Evolutionary conservation across 2,113 vertebrate genomes (phyloP), one percentile per base, ranked within the genome.

Genomic region (Psittacula cyanocephala): DNA sequence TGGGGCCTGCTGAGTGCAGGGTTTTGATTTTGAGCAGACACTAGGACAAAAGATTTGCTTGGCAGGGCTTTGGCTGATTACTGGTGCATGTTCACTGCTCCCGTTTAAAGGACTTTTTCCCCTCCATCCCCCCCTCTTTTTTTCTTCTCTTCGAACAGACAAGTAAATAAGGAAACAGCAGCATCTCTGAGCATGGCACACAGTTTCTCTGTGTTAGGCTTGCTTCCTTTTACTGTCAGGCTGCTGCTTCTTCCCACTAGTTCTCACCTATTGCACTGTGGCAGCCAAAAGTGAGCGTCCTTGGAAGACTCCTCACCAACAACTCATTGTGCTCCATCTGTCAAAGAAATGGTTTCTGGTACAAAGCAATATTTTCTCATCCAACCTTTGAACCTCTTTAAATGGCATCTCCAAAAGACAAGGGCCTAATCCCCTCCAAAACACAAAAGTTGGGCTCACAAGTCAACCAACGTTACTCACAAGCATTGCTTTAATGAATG

Each of bases 11-110:
- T 99, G 98, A 99, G 98, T 97, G 96, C 79, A 44, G 97, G 97
- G 49, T 99, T 98, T 98, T 98, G 94, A 96, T 96, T 95, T 93
- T 57, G 79, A 96, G 82, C 97, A 96, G 95, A 98, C 85, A 70
- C 81, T 88, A 85, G 74, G 96, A 97, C 98, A 99, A 99, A 98
- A 97, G 98, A 98, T 98, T 98, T 97, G 98, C 98, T 98, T 97
- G 97, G 97, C 97, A 98, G 88, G 97, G 96, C 97, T 97, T 98
- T 96, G 95, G 93, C 85, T 41, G 22, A 83, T 97, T 95, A 96
- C 97, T 89, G 39, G 71, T 90, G 95, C 94, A 67, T 82, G 95
- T 82, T 93, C 88, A 62, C 71, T 15, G 49, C 92, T 97, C 97
- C 96, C 97, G 93, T 96, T 97, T 87, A 88, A 86, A 90, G 77